Evolutionary conservation across 2,888 invertebrate species (phyloP).

Genomic region (Drosophila setosimentum): DNA sequence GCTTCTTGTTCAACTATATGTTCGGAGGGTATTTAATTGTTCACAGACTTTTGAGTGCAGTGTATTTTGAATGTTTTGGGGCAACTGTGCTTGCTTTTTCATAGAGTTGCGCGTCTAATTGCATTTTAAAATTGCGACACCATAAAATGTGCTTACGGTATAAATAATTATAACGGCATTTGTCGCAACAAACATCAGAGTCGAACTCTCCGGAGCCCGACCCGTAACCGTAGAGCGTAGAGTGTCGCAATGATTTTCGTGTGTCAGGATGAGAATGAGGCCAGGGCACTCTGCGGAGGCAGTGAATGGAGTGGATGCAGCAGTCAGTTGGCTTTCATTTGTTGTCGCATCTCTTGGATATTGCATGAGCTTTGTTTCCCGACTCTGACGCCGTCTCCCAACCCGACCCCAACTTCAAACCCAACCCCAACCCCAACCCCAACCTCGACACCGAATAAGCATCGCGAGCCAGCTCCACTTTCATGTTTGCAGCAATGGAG

Average conservation of each 20-base stretch:
- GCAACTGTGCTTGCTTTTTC: conserved; percentile 41
- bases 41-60: not conserved
- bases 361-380: conserved; percentile 69
- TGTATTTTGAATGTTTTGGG: conserved; percentile 32
- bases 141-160: conserved; percentile 83
- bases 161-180: conserved; percentile 83
- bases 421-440: conserved; percentile 1
- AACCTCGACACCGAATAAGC: conserved; percentile 19
- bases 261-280: conserved; percentile 58
- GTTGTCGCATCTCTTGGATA: conserved; percentile 79
- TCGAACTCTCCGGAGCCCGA: conserved; percentile 57
- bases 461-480: conserved; percentile 46
- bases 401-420: not conserved
- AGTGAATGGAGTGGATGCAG: conserved; percentile 27
- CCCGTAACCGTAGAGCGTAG: conserved; percentile 27
- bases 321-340: conserved; percentile 59
- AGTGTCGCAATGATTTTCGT: conserved; percentile 71
- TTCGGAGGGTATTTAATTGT: conserved; percentile 26
- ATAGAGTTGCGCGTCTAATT: conserved; percentile 78
- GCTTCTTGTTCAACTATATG: no score
- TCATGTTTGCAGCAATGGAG: conserved; percentile 45
- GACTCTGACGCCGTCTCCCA: not conserved
- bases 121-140: conserved; percentile 83
- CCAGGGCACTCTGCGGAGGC: conserved; percentile 4
- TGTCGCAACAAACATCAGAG: conserved; percentile 75